Evolutionary conservation across 92 coral and sea anemone species (phyloP).

Genomic region (Palythoa grandiflora): DNA sequence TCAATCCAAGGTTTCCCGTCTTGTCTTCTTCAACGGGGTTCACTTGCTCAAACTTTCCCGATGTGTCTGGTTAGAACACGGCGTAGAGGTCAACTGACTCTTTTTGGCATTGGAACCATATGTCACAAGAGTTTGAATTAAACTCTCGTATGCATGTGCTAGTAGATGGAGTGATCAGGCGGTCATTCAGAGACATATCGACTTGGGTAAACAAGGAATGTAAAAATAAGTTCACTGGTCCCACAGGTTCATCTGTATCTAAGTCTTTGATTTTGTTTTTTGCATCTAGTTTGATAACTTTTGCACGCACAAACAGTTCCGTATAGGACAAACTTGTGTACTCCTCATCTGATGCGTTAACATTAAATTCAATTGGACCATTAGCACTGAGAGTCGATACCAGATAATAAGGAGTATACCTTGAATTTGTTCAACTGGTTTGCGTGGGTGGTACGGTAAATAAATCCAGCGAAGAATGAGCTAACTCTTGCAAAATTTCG

Average conservation of each 20-base stretch:
- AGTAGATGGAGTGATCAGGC: slow-evolving; percentile 55
- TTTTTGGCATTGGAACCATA: no score
- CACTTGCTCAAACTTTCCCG: no score
- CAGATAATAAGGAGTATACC: neutral
- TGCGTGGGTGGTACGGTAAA: slow-evolving; percentile 65
- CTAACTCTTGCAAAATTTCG: slow-evolving; percentile 54
- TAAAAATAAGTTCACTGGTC: slow-evolving; percentile 55
- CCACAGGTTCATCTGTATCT: slow-evolving; percentile 49
- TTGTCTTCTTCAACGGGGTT: no score
- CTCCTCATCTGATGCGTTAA: slow-evolving; percentile 28
- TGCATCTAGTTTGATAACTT: slow-evolving; percentile 7
- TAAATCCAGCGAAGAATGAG: slow-evolving; percentile 57
- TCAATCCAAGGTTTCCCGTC: neutral
- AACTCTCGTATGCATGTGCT: slow-evolving; percentile 63
- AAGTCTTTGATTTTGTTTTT: slow-evolving; percentile 16
- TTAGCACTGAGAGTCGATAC: slow-evolving; percentile 1
- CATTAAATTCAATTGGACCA: slow-evolving; percentile 19
- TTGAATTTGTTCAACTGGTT: slow-evolving; percentile 17
- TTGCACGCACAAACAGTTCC: slow-evolving; percentile 10
- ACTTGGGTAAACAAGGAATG: slow-evolving; percentile 59
- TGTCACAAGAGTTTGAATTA: slow-evolving; percentile 54
- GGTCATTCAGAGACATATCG: slow-evolving; percentile 55
- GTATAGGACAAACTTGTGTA: slow-evolving; percentile 7
- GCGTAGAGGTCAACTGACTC: no score
- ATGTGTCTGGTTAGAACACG: no score